Evolutionary conservation across 2,888 invertebrate genomes (phyloP), one percentile per base, ranked within the genome.

Genomic region (Argyresthia goedartella): DNA sequence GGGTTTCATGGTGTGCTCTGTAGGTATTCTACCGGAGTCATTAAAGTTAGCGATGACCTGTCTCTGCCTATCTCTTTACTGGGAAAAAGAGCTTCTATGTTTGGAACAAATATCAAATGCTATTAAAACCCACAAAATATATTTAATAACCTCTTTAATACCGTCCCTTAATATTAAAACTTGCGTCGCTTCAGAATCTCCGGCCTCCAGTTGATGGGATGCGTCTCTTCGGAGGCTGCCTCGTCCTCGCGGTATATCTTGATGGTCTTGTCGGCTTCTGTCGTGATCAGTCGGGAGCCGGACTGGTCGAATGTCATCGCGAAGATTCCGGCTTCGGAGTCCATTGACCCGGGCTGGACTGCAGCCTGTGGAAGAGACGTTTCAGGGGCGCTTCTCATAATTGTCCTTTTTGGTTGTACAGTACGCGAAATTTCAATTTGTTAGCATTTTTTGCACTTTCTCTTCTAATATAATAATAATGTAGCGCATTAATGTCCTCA

Each of bases 161-260:
- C 39, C n/a, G n/a, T n/a, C n/a, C n/a, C n/a, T 39, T 39, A 39
- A 50, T 44, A 49, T 89, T 91, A 97, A 76, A 95, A 98, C 80
- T 96, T 93, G 66, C 96, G 91, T 65, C 97, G 88, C 80, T 97
- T 97, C 52, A 98, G 86, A 71, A 99, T 95, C 70, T 99, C 98
- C 0, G 99, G 99, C 54, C 96, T 91, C 99, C 99, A 99, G 76
- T 97, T 95, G 63, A 99, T 89, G 0, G 99, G 99, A 87, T 99
- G 97, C 0, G 93, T 91, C 67, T 99, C 98, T 85, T 99, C 99
- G 0, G 94, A 94, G 0, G 99, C 99, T 16, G 93, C 90, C 10
- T 98, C 97, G 75, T 99, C 99, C 80, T 98, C 98, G 71, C 95
- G 96, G 85, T 99, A 99, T 58, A 99, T 94, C 88, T 99, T 99